Conservation (phyloP, 2,113 vertebrate species). For the Seriola rivoliana region DNA sequence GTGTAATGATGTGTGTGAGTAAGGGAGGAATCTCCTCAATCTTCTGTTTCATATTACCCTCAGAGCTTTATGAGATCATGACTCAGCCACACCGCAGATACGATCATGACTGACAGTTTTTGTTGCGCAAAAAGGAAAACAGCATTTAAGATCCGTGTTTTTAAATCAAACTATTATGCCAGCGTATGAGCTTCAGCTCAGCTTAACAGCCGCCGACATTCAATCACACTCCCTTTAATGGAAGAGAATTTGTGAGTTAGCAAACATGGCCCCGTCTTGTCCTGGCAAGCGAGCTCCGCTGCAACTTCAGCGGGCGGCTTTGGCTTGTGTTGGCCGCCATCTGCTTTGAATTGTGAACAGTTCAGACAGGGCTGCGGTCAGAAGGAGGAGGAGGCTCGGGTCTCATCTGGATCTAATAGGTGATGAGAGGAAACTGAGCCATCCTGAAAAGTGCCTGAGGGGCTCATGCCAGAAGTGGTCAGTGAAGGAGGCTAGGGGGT, state of each 20-base stretch:
- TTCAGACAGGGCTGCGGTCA: constrained; percentile 55
- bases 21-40: constrained; percentile 31
- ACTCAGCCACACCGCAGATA: constrained; percentile 21
- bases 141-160: constrained; percentile 44
- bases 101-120: constrained; percentile 59
- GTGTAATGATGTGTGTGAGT: constrained; percentile 34
- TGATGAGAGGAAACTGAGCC: constrained; percentile 76
- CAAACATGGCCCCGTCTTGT: constrained; percentile 32
- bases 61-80: constrained; percentile 56
- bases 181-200: constrained; percentile 22
- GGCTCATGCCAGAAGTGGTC: constrained; percentile 46
- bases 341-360: constrained; percentile 75
- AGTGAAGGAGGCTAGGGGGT: constrained; percentile 15
- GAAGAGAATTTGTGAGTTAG: constrained; percentile 52
- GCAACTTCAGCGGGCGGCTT: constrained; percentile 22
- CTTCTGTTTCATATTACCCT: constrained; percentile 61
- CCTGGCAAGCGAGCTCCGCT: constrained; percentile 4
- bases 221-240: constrained; percentile 61
- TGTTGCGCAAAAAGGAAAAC: constrained; percentile 42
- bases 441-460: constrained; percentile 62
- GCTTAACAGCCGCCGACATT: constrained; percentile 43
- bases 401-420: constrained; percentile 81
- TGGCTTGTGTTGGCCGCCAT: constrained; percentile 55
- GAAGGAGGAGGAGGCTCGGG: constrained; percentile 43
- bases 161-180: constrained; percentile 57